Evolutionary conservation across 2,797 vertebrate genomes (phyloP).

Genomic region (Cynopterus sphinx): DNA sequence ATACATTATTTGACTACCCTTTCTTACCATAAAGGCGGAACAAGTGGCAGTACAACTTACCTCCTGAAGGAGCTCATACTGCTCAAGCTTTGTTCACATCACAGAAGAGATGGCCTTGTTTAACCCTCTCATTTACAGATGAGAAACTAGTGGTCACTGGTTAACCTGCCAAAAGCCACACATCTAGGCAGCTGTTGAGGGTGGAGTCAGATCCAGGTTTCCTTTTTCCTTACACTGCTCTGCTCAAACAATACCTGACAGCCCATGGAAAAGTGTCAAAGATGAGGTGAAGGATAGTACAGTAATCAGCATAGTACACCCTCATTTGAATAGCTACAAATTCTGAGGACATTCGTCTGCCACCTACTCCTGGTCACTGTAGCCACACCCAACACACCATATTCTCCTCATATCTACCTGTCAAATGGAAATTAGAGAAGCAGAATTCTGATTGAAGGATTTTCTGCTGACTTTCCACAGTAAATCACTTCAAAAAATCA

Average conservation of each 20-base stretch:
- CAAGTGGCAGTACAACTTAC: background rate
- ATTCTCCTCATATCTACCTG: background rate
- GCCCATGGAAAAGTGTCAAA: background rate
- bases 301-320: background rate
- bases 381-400: background rate
- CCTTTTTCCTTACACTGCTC: background rate
- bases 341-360: background rate
- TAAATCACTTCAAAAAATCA: conserved; percentile 28
- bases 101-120: background rate
- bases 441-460: background rate
- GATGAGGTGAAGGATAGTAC: background rate
- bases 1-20: background rate
- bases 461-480: background rate
- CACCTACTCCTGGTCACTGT: background rate
- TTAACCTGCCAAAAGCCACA: background rate
- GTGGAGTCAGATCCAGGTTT: background rate
- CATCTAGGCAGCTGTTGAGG: background rate
- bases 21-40: background rate
- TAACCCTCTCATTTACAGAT: background rate
- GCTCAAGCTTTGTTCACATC: background rate
- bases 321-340: background rate
- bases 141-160: background rate
- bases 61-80: background rate
- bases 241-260: background rate
- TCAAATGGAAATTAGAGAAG: background rate